A percentile compares a stretch with the other conserved stretches of the same genome.
Conservation (phyloP, 2,113 vertebrate genomes). For the Cyanoderma ruficeps region DNA sequence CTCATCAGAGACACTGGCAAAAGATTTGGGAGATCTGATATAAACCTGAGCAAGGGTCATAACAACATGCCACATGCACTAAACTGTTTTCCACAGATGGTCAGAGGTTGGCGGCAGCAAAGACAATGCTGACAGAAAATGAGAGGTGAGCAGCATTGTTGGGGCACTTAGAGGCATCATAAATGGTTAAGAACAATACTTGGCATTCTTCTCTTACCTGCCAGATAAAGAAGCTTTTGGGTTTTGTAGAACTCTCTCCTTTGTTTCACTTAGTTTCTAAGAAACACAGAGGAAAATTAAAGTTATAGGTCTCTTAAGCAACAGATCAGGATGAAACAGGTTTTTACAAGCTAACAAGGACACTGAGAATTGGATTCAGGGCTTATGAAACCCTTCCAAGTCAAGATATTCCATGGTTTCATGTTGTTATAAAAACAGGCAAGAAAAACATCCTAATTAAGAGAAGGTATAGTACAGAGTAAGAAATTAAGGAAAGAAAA, state of each 20-base stretch:
- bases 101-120: background rate
- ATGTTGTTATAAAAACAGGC: background rate
- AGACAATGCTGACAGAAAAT: background rate
- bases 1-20: background rate
- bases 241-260: background rate
- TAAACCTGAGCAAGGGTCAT: background rate
- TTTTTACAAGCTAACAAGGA: background rate
- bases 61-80: background rate
- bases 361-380: background rate
- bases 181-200: background rate
- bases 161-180: background rate
- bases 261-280: conserved; percentile 36
- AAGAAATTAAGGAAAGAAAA: background rate
- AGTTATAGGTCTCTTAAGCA: background rate
- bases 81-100: background rate
- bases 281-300: background rate
- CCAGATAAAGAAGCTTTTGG: background rate
- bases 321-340: background rate
- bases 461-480: background rate
- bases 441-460: background rate
- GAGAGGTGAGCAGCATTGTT: background rate
- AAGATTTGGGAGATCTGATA: background rate
- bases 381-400: background rate
- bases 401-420: background rate
- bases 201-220: conserved; percentile 21